A percentile compares a stretch with the other conserved stretches of the same genome.
Evolutionary conservation across 37 sponge, comb jelly and placozoan species (phyloP).

Genomic region (Haliclona indistincta): DNA sequence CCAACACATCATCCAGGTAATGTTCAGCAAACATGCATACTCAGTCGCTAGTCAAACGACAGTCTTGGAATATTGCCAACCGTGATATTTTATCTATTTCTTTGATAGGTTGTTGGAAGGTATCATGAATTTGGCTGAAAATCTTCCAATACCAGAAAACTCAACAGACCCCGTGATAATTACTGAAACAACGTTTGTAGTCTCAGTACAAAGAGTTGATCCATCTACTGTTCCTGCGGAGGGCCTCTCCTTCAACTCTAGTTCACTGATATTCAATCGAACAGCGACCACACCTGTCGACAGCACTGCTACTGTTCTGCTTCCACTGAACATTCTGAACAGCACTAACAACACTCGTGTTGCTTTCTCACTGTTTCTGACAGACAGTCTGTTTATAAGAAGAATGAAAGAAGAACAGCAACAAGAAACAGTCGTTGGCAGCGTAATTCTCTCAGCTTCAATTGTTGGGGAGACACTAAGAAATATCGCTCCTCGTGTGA

Average conservation of each 20-base stretch:
- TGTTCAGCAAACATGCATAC: too few species aligned
- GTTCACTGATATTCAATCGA: not conserved
- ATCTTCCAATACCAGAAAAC: conserved; percentile 14
- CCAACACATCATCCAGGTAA: too few species aligned
- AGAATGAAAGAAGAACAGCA: not conserved
- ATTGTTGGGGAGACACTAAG: not conserved
- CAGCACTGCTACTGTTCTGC: not conserved
- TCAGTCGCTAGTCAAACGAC: too few species aligned
- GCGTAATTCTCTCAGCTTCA: not conserved
- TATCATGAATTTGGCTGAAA: not conserved
- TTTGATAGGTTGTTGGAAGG: conserved; percentile 12
- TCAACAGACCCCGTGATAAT: conserved; percentile 1
- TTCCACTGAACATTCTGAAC: not conserved
- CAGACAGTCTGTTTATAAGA: conserved; percentile 17
- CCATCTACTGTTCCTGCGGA: not conserved
- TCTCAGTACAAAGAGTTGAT: conserved; percentile 24
- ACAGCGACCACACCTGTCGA: not conserved
- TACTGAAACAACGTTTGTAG: conserved; percentile 13
- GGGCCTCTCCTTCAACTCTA: not conserved
- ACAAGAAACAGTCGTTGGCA: conserved; percentile 18
- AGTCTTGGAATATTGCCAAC: too few species aligned
- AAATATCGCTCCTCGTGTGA: not conserved
- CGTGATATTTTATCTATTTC: too few species aligned
- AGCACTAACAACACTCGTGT: not conserved
- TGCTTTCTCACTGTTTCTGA: not conserved